These are phyloP conservation scores for Lepidostoma basale DNA, from an alignment of 1,140 invertebrate genomes.

Conservation along the genomic window DNA sequence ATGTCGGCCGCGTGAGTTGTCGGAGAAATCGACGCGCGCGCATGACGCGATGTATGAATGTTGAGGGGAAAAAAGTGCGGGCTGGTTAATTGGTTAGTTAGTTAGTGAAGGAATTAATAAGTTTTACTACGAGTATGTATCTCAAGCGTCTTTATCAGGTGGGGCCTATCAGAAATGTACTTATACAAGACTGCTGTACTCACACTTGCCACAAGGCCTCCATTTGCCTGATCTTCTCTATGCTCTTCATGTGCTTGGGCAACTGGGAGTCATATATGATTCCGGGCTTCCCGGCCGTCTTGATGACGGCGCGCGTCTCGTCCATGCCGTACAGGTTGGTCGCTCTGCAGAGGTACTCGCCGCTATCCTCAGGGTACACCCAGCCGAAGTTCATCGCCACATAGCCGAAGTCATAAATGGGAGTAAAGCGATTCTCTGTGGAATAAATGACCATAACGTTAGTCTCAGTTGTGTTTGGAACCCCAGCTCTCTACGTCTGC, in stretches of 20 bases:
- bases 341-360: slow-evolving; percentile 86
- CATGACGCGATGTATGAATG: too few relatives aligned
- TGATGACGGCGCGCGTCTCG: slow-evolving; percentile 83
- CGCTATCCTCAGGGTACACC: slow-evolving; percentile 91
- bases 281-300: slow-evolving; percentile 84
- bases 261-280: slow-evolving; percentile 93
- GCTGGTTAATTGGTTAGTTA: too few relatives aligned
- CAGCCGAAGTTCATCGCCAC: slow-evolving; percentile 96
- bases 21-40: too few relatives aligned
- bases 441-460: slow-evolving; percentile 36
- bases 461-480: too few relatives aligned
- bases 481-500: too few relatives aligned
- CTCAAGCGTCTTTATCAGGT: too few relatives aligned
- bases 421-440: slow-evolving; percentile 88
- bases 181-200: slow-evolving; percentile 59
- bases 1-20: too few relatives aligned
- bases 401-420: slow-evolving; percentile 95
- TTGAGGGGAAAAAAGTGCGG: too few relatives aligned
- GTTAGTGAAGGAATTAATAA: too few relatives aligned
- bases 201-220: slow-evolving; percentile 93
- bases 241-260: slow-evolving; percentile 93
- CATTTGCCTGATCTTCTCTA: slow-evolving; percentile 94
- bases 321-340: slow-evolving; percentile 92
- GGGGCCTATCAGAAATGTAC: too few relatives aligned
- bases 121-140: too few relatives aligned